A percentile compares a stretch with the other conserved stretches of the same genome.
phyloP scores from a whole-genome alignment of 2,888 invertebrate species.

The Balanococcus diminutus region DNA sequence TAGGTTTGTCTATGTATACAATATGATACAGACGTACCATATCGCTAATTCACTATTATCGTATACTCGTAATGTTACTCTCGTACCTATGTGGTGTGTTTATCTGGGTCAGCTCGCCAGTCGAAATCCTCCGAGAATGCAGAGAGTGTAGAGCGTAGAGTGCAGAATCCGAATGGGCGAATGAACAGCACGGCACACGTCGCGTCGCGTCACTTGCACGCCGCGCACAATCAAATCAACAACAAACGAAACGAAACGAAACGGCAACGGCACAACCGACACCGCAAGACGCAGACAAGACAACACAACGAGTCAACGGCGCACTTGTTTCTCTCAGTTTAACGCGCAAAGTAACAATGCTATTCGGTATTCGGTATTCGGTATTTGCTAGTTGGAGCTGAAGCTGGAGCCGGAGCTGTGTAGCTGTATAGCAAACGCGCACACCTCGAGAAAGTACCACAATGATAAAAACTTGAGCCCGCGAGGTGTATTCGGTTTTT shows the following conservation, averaged over 20 bases:
- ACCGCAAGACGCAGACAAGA: too few relatives aligned
- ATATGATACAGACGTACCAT: neutral
- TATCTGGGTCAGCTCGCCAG: constrained; percentile 36
- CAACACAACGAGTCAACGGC: too few relatives aligned
- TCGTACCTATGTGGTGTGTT: neutral
- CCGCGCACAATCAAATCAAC: too few relatives aligned
- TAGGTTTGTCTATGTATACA: neutral
- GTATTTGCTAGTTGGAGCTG: too few relatives aligned
- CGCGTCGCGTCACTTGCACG: neutral
- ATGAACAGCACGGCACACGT: constrained; percentile 32
- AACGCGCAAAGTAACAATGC: too few relatives aligned
- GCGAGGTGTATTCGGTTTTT: constrained; percentile 41
- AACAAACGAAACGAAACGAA: too few relatives aligned
- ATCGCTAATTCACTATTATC: neutral
- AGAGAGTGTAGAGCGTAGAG: too few relatives aligned
- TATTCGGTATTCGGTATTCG: too few relatives aligned
- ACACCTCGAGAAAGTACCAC: constrained; percentile 52
- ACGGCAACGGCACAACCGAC: too few relatives aligned
- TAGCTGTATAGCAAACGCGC: constrained; percentile 28
- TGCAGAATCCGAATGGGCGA: neutral
- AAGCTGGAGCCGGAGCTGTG: neutral
- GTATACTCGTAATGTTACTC: neutral
- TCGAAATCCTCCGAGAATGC: too few relatives aligned
- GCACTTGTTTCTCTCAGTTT: too few relatives aligned
- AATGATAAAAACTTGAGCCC: constrained; percentile 48